Percentiles rank a stretch among this genome's conserved stretches.
phyloP scores from a whole-genome alignment of 2,888 invertebrate genomes.

The Ophioninae sp. region DNA sequence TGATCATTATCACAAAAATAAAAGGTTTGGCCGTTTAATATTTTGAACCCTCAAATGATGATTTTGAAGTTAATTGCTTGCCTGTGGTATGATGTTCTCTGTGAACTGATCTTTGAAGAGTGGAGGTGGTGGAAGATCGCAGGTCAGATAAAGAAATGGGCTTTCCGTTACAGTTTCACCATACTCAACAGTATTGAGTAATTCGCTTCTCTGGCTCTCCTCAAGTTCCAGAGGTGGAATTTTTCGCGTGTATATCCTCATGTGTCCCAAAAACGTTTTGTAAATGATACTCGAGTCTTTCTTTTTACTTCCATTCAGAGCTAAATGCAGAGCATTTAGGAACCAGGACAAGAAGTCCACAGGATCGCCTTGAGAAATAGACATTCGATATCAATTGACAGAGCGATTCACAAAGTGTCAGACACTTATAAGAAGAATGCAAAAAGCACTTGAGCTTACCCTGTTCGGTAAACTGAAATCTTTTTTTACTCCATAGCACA shows the following conservation, averaged over 20 bases:
- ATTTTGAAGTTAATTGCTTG: constrained; percentile 74
- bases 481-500: constrained; percentile 97
- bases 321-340: constrained; percentile 96
- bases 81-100: constrained; percentile 99
- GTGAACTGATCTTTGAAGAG: constrained; percentile 98
- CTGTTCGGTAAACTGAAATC: constrained; percentile 99
- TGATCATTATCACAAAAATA: background rate
- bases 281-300: constrained; percentile 95
- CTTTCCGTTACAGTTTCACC: constrained; percentile 93
- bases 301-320: constrained; percentile 95
- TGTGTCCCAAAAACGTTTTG: constrained; percentile 95
- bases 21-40: background rate
- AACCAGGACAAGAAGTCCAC: constrained; percentile 99
- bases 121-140: constrained; percentile 98
- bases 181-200: constrained; percentile 92
- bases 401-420: background rate
- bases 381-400: background rate
- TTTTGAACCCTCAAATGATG: background rate
- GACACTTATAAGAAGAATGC: background rate
- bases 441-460: constrained; percentile 83
- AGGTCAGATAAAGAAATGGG: constrained; percentile 97
- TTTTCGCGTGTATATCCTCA: constrained; percentile 95
- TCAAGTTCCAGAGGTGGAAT: constrained; percentile 96
- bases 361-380: constrained; percentile 89
- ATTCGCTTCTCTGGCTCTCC: constrained; percentile 91